A percentile compares a stretch with the other conserved stretches of the same genome.
Evolutionary conservation across 1,140 invertebrate species (phyloP).

Genomic region (Teleopsis dalmanni): DNA sequence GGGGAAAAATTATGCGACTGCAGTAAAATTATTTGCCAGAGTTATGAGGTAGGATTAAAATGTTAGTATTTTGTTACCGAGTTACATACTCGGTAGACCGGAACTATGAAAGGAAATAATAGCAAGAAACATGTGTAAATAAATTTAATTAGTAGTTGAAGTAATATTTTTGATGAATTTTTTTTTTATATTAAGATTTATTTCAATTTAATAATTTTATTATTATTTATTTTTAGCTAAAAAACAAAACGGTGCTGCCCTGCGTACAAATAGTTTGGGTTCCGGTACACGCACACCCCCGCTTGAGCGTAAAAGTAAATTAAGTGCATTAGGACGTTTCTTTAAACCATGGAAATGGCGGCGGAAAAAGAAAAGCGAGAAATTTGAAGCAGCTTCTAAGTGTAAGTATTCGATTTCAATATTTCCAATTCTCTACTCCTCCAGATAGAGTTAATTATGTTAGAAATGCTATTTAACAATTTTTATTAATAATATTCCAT

Average conservation of each 20-base stretch:
- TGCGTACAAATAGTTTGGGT: constrained; percentile 77
- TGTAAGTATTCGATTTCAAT: constrained; percentile 59
- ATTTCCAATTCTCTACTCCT: neutral
- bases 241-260: constrained; percentile 84
- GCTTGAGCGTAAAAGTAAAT: constrained; percentile 82
- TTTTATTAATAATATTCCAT: constrained; percentile 1
- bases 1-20: too few species aligned
- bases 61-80: too few species aligned
- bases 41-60: too few species aligned
- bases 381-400: constrained; percentile 90
- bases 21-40: too few species aligned
- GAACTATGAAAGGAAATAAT: too few species aligned
- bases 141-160: constrained; percentile 4
- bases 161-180: constrained; percentile 1
- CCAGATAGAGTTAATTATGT: neutral
- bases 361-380: constrained; percentile 96
- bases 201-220: neutral
- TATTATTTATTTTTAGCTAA: constrained; percentile 59
- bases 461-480: constrained; percentile 1
- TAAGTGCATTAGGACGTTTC: constrained; percentile 85
- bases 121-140: constrained; percentile 9
- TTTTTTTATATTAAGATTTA: too few species aligned
- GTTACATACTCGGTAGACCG: too few species aligned
- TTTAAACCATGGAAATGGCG: constrained; percentile 99
- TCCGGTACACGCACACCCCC: constrained; percentile 70